A percentile compares a stretch with the other conserved stretches of the same genome.
Evolutionary conservation across 2,797 vertebrate genomes (phyloP).

Genomic region (Gallirallus australis): DNA sequence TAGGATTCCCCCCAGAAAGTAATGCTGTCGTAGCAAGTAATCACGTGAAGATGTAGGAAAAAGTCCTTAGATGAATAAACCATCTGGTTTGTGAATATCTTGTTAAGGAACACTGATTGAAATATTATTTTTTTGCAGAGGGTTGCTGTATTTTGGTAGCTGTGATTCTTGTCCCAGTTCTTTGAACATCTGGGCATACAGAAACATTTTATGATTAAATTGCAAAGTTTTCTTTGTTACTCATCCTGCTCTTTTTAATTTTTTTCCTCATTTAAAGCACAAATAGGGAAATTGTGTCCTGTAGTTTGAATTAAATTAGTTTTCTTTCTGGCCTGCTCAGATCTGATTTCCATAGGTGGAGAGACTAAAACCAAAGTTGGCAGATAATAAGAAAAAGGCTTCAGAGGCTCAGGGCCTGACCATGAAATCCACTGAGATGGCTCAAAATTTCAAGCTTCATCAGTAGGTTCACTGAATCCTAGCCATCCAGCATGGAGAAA

Average conservation of each 20-base stretch:
- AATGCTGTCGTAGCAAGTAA: conserved; percentile 3
- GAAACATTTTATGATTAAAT: conserved; percentile 5
- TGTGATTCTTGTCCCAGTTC: not conserved
- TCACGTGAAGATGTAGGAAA: conserved; percentile 17
- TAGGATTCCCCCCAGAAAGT: not conserved
- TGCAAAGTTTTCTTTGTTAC: not conserved
- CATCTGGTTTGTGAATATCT: conserved; percentile 24
- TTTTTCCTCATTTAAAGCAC: not conserved
- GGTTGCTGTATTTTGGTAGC: not conserved
- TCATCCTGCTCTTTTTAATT: not conserved
- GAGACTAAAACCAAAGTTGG: not conserved
- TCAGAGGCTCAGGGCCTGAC: not conserved
- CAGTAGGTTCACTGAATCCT: not conserved
- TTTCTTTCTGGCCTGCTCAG: not conserved
- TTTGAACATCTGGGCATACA: conserved; percentile 22
- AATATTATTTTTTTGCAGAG: conserved; percentile 7
- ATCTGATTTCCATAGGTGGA: not conserved
- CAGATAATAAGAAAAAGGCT: not conserved
- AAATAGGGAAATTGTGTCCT: not conserved
- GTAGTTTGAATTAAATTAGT: not conserved
- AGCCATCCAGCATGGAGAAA: not conserved
- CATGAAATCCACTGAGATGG: not conserved
- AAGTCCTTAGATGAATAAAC: not conserved
- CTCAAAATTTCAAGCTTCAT: not conserved
- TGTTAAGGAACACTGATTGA: conserved; percentile 29